Conservation (phyloP, 2,888 invertebrate genomes). For the Xestoiulus laeticollis region DNA sequence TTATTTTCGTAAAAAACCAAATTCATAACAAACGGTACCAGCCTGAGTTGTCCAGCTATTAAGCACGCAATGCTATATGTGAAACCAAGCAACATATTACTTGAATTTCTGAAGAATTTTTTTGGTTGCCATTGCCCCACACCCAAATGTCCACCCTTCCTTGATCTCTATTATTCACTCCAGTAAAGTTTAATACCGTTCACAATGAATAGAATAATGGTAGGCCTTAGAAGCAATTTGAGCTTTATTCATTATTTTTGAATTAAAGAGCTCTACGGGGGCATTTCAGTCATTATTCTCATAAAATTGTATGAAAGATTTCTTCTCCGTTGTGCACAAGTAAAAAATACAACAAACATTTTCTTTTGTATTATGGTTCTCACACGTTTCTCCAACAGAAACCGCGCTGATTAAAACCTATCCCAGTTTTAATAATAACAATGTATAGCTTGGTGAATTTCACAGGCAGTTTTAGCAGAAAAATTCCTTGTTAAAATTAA, state of each 20-base stretch:
- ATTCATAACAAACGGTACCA: not conserved
- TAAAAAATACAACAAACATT: not conserved
- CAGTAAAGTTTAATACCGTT: not conserved
- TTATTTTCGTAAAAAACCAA: not conserved
- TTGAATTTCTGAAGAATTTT: not conserved
- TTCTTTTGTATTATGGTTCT: not conserved
- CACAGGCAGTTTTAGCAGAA: not conserved
- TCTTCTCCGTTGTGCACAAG: not conserved
- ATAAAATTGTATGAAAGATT: not conserved
- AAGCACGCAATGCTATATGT: not conserved
- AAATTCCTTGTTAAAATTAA: not conserved
- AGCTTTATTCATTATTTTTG: constrained; percentile 25
- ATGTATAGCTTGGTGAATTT: not conserved
- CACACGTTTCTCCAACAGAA: not conserved
- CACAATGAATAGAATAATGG: constrained; percentile 10
- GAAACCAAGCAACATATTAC: not conserved
- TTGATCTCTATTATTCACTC: not conserved
- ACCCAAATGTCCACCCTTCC: constrained; percentile 7
- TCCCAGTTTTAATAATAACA: not conserved
- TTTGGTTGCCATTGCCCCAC: not conserved
- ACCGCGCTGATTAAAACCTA: not conserved
- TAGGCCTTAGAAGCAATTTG: not conserved
- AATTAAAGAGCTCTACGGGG: constrained; percentile 39
- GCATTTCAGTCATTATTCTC: not conserved
- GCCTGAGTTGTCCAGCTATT: not conserved